Percentiles rank a stretch among this genome's conserved stretches.
Evolutionary conservation across 1,140 invertebrate species (phyloP).

Genomic region (Aradophagus sp.): DNA sequence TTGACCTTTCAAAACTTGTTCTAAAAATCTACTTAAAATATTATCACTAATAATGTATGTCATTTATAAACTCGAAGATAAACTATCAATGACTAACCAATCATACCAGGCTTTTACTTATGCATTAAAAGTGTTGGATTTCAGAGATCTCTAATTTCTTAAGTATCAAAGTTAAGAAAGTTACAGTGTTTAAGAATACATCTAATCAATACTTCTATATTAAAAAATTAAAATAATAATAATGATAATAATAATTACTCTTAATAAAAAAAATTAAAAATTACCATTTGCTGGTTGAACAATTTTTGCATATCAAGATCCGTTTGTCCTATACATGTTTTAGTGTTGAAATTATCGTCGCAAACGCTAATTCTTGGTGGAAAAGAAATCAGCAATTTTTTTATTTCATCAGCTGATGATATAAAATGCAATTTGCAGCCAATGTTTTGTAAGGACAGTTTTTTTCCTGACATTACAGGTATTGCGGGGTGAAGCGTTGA

Average conservation of each 20-base stretch:
- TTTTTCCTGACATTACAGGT: slow-evolving; percentile 57
- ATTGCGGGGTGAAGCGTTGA: slow-evolving; percentile 58
- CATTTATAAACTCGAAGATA: too few relatives aligned
- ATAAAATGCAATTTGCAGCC: slow-evolving; percentile 73
- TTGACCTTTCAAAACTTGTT: too few relatives aligned
- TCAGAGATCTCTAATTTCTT: too few relatives aligned
- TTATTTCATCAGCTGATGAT: slow-evolving; percentile 67
- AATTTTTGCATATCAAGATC: slow-evolving; percentile 61
- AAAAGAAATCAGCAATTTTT: slow-evolving; percentile 66
- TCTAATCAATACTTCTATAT: too few relatives aligned
- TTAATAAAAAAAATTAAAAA: neutral
- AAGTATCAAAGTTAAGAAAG: too few relatives aligned
- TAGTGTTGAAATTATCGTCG: slow-evolving; percentile 59
- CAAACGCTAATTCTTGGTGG: slow-evolving; percentile 70
- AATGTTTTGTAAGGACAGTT: slow-evolving; percentile 67
- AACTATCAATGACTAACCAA: too few relatives aligned
- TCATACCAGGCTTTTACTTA: too few relatives aligned
- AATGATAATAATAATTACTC: slow-evolving; percentile 6
- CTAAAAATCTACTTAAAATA: too few relatives aligned
- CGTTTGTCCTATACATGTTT: slow-evolving; percentile 59
- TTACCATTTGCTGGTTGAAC: slow-evolving; percentile 63
- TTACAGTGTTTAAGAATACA: too few relatives aligned
- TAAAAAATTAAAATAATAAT: slow-evolving; percentile 35
- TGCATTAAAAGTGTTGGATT: too few relatives aligned
- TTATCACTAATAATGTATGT: too few relatives aligned